phyloP scores from a whole-genome alignment of 2,888 invertebrate genomes.

The Allacma fusca region DNA sequence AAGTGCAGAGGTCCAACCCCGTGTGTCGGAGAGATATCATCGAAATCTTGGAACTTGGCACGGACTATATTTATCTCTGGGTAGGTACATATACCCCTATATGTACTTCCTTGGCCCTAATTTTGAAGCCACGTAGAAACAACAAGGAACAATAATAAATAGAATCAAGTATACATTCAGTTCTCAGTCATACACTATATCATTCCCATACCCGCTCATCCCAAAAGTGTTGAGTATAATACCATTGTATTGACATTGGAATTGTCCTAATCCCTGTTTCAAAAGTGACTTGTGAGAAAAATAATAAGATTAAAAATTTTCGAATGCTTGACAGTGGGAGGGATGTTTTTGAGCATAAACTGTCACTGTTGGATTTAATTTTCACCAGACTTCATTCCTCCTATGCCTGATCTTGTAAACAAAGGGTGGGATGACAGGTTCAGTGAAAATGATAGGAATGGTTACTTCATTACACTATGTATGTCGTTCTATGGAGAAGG shows the following conservation, averaged over 20 bases:
- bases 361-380: conserved; percentile 11
- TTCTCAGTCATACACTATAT: background rate
- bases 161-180: background rate
- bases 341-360: conserved; percentile 4
- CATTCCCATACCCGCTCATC: no score
- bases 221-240: background rate
- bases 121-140: no score
- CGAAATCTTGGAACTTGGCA: no score
- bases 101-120: no score
- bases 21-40: no score
- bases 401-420: background rate
- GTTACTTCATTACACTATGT: background rate
- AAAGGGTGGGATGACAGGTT: conserved; percentile 4
- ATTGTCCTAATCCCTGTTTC: background rate
- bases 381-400: background rate
- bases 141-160: no score
- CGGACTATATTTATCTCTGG: no score
- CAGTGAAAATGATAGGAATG: background rate
- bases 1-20: background rate
- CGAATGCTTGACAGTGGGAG: conserved; percentile 8
- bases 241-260: conserved; percentile 16
- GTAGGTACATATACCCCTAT: no score
- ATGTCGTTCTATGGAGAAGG: background rate
- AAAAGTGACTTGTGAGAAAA: conserved; percentile 6
- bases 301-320: conserved; percentile 24